Conservation (phyloP, 2,797 vertebrate species). For the Pseudopleuronectes americanus region DNA sequence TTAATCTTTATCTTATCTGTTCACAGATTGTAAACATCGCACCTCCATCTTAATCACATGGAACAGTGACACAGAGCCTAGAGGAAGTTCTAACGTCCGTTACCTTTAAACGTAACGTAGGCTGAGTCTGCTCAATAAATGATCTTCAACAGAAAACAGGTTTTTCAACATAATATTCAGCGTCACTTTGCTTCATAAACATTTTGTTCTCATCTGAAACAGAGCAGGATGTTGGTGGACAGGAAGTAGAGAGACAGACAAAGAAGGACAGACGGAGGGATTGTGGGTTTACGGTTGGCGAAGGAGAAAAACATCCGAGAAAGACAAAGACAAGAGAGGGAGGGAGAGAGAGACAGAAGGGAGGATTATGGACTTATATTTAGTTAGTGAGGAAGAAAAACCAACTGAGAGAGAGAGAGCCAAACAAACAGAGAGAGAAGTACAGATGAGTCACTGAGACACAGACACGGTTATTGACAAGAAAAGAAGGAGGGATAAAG, state of each 20-base stretch:
- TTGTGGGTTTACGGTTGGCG: not conserved
- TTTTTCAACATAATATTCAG: conserved; percentile 28
- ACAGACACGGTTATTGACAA: conserved; percentile 58
- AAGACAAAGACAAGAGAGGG: conserved; percentile 1
- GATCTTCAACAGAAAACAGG: not conserved
- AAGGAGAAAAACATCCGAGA: conserved; percentile 15
- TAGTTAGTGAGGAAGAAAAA: conserved; percentile 31
- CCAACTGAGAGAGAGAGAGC: conserved; percentile 20
- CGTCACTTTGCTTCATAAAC: conserved; percentile 34
- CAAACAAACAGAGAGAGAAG: conserved; percentile 22
- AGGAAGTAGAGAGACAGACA: not conserved
- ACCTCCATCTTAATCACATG: too few species aligned
- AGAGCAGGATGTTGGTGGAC: conserved; percentile 3
- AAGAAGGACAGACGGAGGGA: conserved; percentile 20
- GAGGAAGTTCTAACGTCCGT: too few species aligned
- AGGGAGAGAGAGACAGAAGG: conserved; percentile 32
- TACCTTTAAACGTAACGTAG: not conserved
- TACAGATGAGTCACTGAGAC: conserved; percentile 64
- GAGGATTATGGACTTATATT: conserved; percentile 61
- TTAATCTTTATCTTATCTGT: too few species aligned
- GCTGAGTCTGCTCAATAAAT: too few species aligned
- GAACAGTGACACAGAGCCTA: too few species aligned
- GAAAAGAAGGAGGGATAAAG: conserved; percentile 55
- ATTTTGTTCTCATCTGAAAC: conserved; percentile 44
- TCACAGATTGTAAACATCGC: too few species aligned